Conservation (phyloP, 2,797 vertebrate genomes). For the Siniperca obscura region DNA sequence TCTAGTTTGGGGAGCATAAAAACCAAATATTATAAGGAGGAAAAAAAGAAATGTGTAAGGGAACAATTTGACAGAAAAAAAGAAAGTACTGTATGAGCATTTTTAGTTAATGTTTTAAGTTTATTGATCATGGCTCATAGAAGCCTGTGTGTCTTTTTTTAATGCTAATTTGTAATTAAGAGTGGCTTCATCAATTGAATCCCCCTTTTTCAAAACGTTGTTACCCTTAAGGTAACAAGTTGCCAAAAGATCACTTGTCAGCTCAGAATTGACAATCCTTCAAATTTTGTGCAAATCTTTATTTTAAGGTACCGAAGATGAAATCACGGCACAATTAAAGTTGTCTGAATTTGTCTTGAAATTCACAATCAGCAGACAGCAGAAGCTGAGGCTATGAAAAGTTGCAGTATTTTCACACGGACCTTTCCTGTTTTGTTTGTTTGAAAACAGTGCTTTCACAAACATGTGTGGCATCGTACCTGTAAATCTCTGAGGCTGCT, state of each 20-base stretch:
- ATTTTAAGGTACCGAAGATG: neutral
- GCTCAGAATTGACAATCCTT: conserved; percentile 61
- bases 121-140: conserved; percentile 21
- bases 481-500: conserved; percentile 39
- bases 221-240: conserved; percentile 5
- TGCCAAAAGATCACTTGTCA: conserved; percentile 12
- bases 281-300: conserved; percentile 16
- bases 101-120: conserved; percentile 54
- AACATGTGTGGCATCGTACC: conserved; percentile 17
- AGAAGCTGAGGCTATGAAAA: neutral
- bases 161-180: conserved; percentile 17
- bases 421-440: conserved; percentile 4
- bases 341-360: conserved; percentile 10
- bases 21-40: conserved; percentile 65
- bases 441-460: conserved; percentile 13
- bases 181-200: conserved; percentile 23
- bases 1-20: conserved; percentile 55
- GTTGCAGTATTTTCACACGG: conserved; percentile 14
- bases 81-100: conserved; percentile 12
- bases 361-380: conserved; percentile 2
- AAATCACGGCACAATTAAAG: neutral
- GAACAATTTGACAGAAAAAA: conserved; percentile 32
- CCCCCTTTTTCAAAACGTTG: conserved; percentile 5
- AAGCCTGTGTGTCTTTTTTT: conserved; percentile 30
- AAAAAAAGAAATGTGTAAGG: conserved; percentile 8